Evolutionary conservation across 2,113 vertebrate genomes (phyloP), one percentile per base, ranked within the genome.

Genomic region (Ictalurus punctatus): DNA sequence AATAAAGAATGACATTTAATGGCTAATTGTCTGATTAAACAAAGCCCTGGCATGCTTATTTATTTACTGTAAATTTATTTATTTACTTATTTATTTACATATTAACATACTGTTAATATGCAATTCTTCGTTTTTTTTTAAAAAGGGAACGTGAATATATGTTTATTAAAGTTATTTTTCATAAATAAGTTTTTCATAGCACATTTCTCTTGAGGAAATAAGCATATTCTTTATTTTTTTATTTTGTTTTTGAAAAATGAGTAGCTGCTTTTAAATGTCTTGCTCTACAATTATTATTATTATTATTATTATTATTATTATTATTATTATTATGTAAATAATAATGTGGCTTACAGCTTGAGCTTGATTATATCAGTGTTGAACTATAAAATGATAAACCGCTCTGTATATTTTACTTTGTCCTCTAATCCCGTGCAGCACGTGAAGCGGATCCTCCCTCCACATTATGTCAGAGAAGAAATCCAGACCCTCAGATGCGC

Each of bases 401-500:
- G 6, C 34, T 40, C 19, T 61, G 6, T 12, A 83, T 61, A 13
- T 37, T 40, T 83, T 34, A 40, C 34, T 91, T 48, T 83, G 58
- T 87, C 74, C 89, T 56, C 79, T 4, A 83, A 82, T 89, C 37
- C 83, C 65, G 34, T 76, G n/a, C 90, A 94, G 94, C 86, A 21
- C 19, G 8, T 63, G 34, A 86, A 83, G 67, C 85, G 54, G 83
- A 86, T 56, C 84, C 37, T 40, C 85, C 82, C 48, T 40, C 85
- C 87, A 86, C 90, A 87, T 30, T 63, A 96, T 96, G 95, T 96
- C 95, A 0, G 97, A 98, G 88, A 95, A 93, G 91, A 95, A 94
- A 9, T 85, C 93, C 25, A 94, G 96, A 92, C 95, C 94, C 0
- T 84, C 95, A 2, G 98, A 98, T 34, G 96, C 97, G 2, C 96